These are phyloP conservation scores for Silurus aristotelis DNA, from an alignment of 2,797 vertebrate genomes.

Conservation along the genomic window DNA sequence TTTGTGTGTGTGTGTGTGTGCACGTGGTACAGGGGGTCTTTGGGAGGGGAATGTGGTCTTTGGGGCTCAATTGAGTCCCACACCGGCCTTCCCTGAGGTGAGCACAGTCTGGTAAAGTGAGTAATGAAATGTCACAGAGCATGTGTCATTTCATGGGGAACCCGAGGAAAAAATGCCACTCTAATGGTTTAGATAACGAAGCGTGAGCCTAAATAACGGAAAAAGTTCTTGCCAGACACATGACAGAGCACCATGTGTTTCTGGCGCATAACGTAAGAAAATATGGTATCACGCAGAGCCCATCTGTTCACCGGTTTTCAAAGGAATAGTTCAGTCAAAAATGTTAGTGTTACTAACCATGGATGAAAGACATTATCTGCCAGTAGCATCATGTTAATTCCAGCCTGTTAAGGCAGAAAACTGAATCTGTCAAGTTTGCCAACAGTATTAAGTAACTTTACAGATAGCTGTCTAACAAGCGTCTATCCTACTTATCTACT, in stretches of 20 bases:
- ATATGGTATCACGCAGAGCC: conserved; percentile 38
- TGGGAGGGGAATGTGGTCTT: too few species aligned
- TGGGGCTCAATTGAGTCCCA: neutral
- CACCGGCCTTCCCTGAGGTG: conserved; percentile 3
- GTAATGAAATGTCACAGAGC: conserved; percentile 22
- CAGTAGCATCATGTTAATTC: neutral
- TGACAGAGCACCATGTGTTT: conserved; percentile 48
- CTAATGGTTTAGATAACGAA: conserved; percentile 28
- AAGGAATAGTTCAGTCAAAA: conserved; percentile 34
- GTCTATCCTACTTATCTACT: neutral
- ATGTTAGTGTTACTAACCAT: conserved; percentile 10
- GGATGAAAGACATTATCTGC: conserved; percentile 13
- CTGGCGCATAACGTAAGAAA: conserved; percentile 40
- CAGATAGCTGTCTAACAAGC: neutral
- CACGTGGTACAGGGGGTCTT: neutral
- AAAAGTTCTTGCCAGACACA: conserved; percentile 35
- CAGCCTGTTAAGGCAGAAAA: conserved; percentile 1
- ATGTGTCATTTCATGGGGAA: conserved; percentile 12
- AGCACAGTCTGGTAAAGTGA: conserved; percentile 16
- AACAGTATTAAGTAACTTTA: neutral
- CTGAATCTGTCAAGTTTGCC: neutral
- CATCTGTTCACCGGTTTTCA: conserved; percentile 37
- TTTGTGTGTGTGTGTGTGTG: neutral
- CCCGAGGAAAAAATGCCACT: conserved; percentile 18
- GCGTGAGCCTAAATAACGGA: conserved; percentile 31